Evolutionary conservation across 2,888 invertebrate genomes (phyloP), one percentile per base, ranked within the genome.

Genomic region (Dynastes grantii): DNA sequence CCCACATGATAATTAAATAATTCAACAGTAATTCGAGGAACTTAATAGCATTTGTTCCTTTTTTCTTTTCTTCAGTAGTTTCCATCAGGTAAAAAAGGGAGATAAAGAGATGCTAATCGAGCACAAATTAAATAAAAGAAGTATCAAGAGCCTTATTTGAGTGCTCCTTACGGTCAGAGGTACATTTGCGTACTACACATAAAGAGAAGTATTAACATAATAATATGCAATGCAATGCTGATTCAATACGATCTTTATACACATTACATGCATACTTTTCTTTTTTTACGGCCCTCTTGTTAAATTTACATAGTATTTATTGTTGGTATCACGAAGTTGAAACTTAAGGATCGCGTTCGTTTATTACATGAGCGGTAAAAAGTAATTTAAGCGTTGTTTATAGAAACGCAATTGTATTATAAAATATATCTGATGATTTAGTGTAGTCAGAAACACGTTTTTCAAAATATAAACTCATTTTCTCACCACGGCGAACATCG

Each of bases 231-330:
- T 22, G 22, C 55, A 45, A 40, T 67, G 65, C 22, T 45, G 40
- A 22, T 67, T 16, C 40, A 9, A 67, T 45, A 37, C 22, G 40
- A 67, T 55, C 6, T 67, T 67, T 22, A 27, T 13, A 63, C 9
- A 29, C 32, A 9, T 8, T 63, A 32, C 29, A n/a, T 16, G 22
- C 16, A 45, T 67, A 16, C 13, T 45, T 67, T 3, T 16, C n/a
- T 11, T 22, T 16, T 22, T 40, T 5, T n/a, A 37, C n/a, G 40
- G 45, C 2, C 9, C 40, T 22, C 65, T 45, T n/a, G 40, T 67
- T 67, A 67, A 67, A 67, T 67, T 67, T 45, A 37, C 65, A 67
- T 67, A 63, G 11, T 32, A 45, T 67, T 67, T 67, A 67, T 45
- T 22, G 8, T 16, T 11, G 16, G 13, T 37, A 61, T 27, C 3